phyloP scores from a whole-genome alignment of 2,113 vertebrate genomes.

The Sphyrna mokarran region DNA sequence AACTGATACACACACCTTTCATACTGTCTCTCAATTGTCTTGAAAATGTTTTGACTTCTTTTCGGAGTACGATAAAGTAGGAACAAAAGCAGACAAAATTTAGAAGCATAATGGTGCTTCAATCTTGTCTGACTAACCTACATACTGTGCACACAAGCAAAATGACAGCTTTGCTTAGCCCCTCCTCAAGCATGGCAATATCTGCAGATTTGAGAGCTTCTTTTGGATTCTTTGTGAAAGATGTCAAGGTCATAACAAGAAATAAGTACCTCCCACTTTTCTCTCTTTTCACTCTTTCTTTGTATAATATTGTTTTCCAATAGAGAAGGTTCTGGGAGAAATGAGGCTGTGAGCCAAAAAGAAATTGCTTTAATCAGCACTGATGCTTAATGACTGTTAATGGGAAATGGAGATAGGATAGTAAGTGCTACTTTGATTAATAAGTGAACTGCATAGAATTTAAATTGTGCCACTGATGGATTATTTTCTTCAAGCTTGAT shows the following conservation, averaged over 20 bases:
- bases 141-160: neutral
- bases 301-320: constrained; percentile 71
- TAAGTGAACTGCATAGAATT: constrained; percentile 78
- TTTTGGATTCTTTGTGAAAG: constrained; percentile 39
- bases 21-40: neutral
- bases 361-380: constrained; percentile 84
- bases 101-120: neutral
- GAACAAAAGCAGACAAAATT: neutral
- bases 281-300: constrained; percentile 21
- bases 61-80: neutral
- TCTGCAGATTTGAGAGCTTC: constrained; percentile 27
- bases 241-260: constrained; percentile 69
- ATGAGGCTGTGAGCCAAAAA: constrained; percentile 80
- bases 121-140: neutral
- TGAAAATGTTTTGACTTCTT: neutral
- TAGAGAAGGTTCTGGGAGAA: constrained; percentile 72
- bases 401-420: constrained; percentile 83
- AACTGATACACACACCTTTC: neutral
- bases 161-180: neutral
- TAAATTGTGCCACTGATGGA: constrained; percentile 82
- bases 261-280: constrained; percentile 57
- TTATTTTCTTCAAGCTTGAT: constrained; percentile 87
- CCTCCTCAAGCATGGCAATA: neutral
- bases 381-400: constrained; percentile 79
- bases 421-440: constrained; percentile 82